Evolutionary conservation across 1,140 invertebrate genomes (phyloP).

Genomic region (Hycleus phaleratus): DNA sequence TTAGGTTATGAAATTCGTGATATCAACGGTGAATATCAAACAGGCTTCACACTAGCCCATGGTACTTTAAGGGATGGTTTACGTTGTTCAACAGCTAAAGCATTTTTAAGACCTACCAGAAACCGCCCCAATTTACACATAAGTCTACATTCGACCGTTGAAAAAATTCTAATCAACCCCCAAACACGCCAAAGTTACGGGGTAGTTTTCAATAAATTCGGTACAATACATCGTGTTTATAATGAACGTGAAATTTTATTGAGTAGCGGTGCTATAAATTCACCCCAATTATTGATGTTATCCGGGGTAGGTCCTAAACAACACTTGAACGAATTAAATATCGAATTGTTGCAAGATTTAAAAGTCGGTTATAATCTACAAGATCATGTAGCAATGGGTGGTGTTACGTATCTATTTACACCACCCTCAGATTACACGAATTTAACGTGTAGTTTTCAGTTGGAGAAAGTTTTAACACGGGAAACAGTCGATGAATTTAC

Average conservation of each 20-base stretch:
- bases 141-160: conserved; percentile 54
- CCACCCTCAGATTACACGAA: conserved; percentile 42
- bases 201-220: conserved; percentile 52
- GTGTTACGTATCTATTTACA: conserved; percentile 40
- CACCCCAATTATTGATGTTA: conserved; percentile 75
- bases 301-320: conserved; percentile 61
- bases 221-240: conserved; percentile 41
- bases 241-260: conserved; percentile 63
- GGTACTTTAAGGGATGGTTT: conserved; percentile 74
- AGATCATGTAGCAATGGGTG: conserved; percentile 63
- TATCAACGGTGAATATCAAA: conserved; percentile 66
- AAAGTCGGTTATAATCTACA: conserved; percentile 76
- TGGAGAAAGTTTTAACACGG: conserved; percentile 49
- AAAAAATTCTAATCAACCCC: conserved; percentile 56
- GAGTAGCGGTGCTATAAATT: conserved; percentile 61
- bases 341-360: conserved; percentile 47
- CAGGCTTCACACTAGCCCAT: conserved; percentile 63
- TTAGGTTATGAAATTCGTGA: conserved; percentile 64
- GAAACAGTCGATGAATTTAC: conserved; percentile 50
- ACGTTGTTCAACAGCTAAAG: conserved; percentile 74
- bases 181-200: conserved; percentile 50
- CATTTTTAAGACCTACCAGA: conserved; percentile 63
- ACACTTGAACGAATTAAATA: conserved; percentile 55
- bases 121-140: conserved; percentile 68
- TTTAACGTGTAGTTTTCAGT: conserved; percentile 49